Evolutionary conservation across 2,888 invertebrate species (phyloP).

Genomic region (Spilosoma lubricipeda): DNA sequence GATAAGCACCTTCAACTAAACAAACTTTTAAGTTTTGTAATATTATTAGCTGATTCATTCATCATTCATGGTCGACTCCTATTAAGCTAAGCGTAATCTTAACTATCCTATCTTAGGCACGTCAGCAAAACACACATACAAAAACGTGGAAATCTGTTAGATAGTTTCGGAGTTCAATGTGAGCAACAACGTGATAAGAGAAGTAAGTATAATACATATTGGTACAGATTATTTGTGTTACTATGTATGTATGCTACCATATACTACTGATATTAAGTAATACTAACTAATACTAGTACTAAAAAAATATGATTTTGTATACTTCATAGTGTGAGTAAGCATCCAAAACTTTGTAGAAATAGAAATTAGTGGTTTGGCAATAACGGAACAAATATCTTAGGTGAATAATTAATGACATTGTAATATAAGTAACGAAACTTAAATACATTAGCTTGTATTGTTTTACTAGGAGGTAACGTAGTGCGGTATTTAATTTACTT

Average conservation of each 20-base stretch:
- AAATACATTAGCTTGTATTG: not conserved
- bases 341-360: not conserved
- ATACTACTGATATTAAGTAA: not conserved
- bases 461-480: not conserved
- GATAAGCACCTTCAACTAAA: no score
- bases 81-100: no score
- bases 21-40: not conserved
- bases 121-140: no score
- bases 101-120: no score
- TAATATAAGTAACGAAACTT: not conserved
- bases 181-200: no score
- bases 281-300: not conserved
- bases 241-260: not conserved
- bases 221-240: not conserved
- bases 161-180: no score
- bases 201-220: not conserved
- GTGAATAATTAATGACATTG: not conserved
- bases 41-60: no score
- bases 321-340: not conserved
- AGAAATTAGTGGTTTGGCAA: not conserved
- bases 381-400: not conserved
- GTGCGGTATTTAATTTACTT: conserved; percentile 1
- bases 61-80: no score
- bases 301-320: not conserved
- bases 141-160: no score